phyloP scores from a whole-genome alignment of 2,113 vertebrate species.

The Speoplatyrhinus poulsoni region DNA sequence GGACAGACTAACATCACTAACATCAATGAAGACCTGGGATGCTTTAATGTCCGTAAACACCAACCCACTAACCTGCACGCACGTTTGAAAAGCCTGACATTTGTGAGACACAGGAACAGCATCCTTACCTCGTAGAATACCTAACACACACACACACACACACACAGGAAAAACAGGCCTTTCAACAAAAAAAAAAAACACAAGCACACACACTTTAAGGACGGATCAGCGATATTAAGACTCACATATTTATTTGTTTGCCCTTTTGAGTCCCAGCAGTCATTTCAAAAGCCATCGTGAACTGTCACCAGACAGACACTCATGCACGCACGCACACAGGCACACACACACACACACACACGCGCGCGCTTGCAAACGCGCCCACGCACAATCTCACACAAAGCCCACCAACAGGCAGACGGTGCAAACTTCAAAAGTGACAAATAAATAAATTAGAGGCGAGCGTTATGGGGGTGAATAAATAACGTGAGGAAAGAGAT shows the following conservation, averaged over 20 bases:
- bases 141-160: slow-evolving; percentile 28
- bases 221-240: not conserved
- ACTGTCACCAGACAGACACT: slow-evolving; percentile 3
- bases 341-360: slow-evolving; percentile 31
- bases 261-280: not conserved
- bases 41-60: slow-evolving; percentile 49
- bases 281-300: not conserved
- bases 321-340: slow-evolving; percentile 23
- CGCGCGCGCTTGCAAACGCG: not conserved
- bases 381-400: not conserved
- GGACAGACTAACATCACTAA: slow-evolving; percentile 44
- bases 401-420: slow-evolving; percentile 52
- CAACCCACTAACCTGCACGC: slow-evolving; percentile 19
- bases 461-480: slow-evolving; percentile 62
- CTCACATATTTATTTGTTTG: not conserved
- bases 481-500: slow-evolving; percentile 55
- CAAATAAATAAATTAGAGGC: slow-evolving; percentile 68
- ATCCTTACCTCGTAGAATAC: slow-evolving; percentile 35
- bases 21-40: slow-evolving; percentile 40
- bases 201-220: not conserved
- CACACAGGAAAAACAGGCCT: not conserved
- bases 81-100: slow-evolving; percentile 39
- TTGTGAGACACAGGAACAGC: slow-evolving; percentile 30
- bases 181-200: not conserved
- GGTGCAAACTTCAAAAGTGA: slow-evolving; percentile 67